Evolutionary conservation across 35 echinoderm and acorn worm species (phyloP).

Genomic region (Stichopus chloronotus): DNA sequence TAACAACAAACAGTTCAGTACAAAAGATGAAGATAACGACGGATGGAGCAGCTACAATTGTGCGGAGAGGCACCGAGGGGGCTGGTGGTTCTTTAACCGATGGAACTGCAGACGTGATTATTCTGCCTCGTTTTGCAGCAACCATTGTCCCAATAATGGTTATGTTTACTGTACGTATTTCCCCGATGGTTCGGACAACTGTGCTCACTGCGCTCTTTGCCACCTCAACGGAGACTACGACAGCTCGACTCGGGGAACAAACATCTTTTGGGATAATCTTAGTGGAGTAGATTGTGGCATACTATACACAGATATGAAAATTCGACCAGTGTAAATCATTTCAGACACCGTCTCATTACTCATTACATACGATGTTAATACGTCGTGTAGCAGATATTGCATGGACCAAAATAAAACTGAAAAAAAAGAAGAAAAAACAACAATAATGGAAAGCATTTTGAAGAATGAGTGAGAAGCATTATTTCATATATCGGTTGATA

Average conservation of each 20-base stretch:
- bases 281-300: background rate
- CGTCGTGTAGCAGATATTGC: no score
- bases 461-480: no score
- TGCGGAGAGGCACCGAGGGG: background rate
- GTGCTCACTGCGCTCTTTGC: background rate
- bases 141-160: background rate
- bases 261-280: background rate
- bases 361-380: no score
- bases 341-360: no score
- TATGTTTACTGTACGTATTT: background rate
- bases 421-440: no score
- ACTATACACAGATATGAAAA: conserved; percentile 26
- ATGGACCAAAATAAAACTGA: no score
- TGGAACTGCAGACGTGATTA: background rate
- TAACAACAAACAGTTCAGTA: conserved; percentile 11
- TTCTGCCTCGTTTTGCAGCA: background rate
- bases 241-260: conserved; percentile 1
- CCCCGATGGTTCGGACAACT: background rate
- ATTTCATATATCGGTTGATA: no score
- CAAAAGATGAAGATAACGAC: background rate
- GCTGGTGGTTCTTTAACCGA: background rate
- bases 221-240: conserved; percentile 6
- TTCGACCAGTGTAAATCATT: background rate
- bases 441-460: no score
- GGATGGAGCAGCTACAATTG: background rate